Evolutionary conservation across 1,140 invertebrate genomes (phyloP).

Genomic region (Drosophila punjabiensis): DNA sequence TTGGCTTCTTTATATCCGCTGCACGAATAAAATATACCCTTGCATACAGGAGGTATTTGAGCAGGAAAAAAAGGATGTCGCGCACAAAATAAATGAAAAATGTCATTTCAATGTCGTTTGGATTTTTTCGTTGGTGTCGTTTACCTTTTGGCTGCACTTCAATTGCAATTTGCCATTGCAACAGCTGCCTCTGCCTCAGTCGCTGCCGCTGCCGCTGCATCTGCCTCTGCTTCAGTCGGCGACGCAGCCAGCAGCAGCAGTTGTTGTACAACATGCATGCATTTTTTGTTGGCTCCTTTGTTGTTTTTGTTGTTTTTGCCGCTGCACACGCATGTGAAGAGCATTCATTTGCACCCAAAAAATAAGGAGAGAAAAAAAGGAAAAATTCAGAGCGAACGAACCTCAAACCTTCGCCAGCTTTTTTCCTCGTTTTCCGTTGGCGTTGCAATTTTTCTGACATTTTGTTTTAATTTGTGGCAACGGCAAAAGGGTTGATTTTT

Average conservation of each 20-base stretch:
- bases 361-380: constrained; percentile 32
- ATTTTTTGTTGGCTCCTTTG: constrained; percentile 39
- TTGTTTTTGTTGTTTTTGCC: constrained; percentile 44
- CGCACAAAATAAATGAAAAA: constrained; percentile 76
- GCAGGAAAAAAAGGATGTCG: constrained; percentile 17
- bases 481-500: constrained; percentile 77
- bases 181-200: constrained; percentile 42
- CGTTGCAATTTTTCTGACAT: constrained; percentile 78
- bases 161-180: constrained; percentile 79
- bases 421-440: constrained; percentile 57
- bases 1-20: neutral
- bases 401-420: constrained; percentile 35
- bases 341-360: constrained; percentile 74
- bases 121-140: constrained; percentile 79
- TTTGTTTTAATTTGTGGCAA: constrained; percentile 84
- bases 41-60: neutral
- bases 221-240: constrained; percentile 3
- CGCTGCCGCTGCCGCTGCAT: constrained; percentile 11
- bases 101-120: constrained; percentile 83
- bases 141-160: constrained; percentile 83
- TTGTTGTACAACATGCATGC: constrained; percentile 60
- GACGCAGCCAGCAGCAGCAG: constrained; percentile 17
- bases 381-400: constrained; percentile 19
- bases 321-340: constrained; percentile 73
- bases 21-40: constrained; percentile 1